Conservation (phyloP, 1,140 invertebrate genomes). For the Thrips palmi region DNA sequence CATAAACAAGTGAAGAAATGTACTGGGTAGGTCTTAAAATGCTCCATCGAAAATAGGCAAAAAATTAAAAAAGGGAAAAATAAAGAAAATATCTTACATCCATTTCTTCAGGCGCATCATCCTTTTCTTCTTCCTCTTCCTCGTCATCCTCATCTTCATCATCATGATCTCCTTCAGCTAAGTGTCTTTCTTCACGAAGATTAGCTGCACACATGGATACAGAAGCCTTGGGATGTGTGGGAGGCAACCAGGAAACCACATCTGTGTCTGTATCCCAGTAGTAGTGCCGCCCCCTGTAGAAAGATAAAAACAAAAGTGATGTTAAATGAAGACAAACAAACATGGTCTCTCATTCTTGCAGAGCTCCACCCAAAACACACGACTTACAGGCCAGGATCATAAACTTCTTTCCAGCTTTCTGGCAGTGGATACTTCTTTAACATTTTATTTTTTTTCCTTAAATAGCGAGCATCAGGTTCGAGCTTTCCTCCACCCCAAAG, state of each 20-base stretch:
- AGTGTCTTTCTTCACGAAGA: constrained; percentile 45
- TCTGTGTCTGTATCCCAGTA: constrained; percentile 89
- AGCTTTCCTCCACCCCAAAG: constrained; percentile 62
- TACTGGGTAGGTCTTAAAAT: too few species aligned
- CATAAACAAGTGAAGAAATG: background rate
- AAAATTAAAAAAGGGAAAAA: too few species aligned
- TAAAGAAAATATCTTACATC: constrained; percentile 10
- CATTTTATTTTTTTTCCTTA: constrained; percentile 53
- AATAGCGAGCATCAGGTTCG: constrained; percentile 53
- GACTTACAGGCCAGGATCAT: constrained; percentile 66
- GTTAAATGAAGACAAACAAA: constrained; percentile 10
- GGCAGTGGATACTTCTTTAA: constrained; percentile 82
- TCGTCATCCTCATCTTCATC: constrained; percentile 20
- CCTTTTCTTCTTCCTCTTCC: constrained; percentile 12
- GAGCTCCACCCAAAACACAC: too few species aligned
- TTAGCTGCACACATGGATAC: constrained; percentile 66
- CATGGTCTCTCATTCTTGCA: too few species aligned
- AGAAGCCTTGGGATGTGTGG: constrained; percentile 70
- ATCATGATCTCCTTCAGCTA: constrained; percentile 25
- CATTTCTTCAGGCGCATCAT: constrained; percentile 8
- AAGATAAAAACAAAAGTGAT: constrained; percentile 13
- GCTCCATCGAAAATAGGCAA: too few species aligned
- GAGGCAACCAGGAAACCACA: constrained; percentile 87
- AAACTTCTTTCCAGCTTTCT: constrained; percentile 81
- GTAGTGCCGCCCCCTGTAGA: constrained; percentile 66